Evolutionary conservation across 92 coral and sea anemone species (phyloP), one percentile per base, ranked within the genome.

Genomic region (Ricordea florida): DNA sequence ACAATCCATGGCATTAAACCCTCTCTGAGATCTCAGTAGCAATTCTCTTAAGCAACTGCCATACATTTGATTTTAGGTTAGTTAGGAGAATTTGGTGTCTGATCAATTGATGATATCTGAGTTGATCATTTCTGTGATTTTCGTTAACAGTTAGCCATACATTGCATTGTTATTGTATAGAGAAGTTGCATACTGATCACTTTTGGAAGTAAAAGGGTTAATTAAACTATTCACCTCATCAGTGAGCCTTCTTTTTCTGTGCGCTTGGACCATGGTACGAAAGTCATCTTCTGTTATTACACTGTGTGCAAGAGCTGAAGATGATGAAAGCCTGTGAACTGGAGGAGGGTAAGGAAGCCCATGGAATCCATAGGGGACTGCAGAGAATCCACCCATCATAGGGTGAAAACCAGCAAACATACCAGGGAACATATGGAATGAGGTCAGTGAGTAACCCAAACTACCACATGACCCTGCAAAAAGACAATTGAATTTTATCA

Each of bases 251-350:
- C 90, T 66, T 70, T 93, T 93, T 73, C 89, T 83, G 74, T 94
- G 98, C 30, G 53, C 74, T 36, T 82, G 90, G 21, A 94, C 66
- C 96, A 94, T 94, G 64, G 58, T 79, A 15, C 89, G 96, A 25
- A 82, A 81, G 73, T 94, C 98, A 11, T 74, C 85, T 37, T 92
- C 98, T 8, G 98, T 92, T 30, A 94, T 89, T 15, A 79, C 53
- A 46, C 51, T 63, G n/a, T 69, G 87, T n/a, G n/a, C n/a, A n/a
- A n/a, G n/a, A 6, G 74, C 29, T 11, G 83, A 29, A 10, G 91
- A 41, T 23, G 94, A 44, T 5, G 98, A 68, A 16, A 73, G 35
- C 2, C 78, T 57, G 11, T 87, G 85, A 35, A 60, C 47, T 44
- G 83, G 55, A 49, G 97, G 85, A 20, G 82, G 85, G 63, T 72